phyloP scores from a whole-genome alignment of 2,797 vertebrate species.

The Lepidocolaptes lacrymiger region DNA sequence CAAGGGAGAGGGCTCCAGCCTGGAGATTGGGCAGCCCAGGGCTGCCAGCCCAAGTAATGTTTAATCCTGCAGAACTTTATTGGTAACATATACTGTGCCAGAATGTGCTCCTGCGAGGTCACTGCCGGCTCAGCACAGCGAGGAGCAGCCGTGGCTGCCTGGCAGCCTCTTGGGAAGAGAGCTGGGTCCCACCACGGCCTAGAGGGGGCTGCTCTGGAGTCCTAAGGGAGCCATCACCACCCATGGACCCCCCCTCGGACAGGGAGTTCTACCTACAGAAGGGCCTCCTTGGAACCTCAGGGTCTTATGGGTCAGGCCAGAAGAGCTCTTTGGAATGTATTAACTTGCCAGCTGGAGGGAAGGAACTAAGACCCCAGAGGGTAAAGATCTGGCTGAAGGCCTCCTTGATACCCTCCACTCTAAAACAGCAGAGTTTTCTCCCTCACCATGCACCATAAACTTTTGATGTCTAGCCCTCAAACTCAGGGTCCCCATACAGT shows the following conservation, averaged over 20 bases:
- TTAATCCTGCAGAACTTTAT: constrained; percentile 67
- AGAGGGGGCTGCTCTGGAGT: not conserved
- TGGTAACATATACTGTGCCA: constrained; percentile 42
- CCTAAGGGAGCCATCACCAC: not conserved
- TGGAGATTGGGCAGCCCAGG: not conserved
- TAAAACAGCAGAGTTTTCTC: not conserved
- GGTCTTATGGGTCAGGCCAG: not conserved
- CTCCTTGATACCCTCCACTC: not conserved
- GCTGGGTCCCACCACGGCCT: not conserved
- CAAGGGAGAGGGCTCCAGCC: not conserved
- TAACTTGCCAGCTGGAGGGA: not conserved
- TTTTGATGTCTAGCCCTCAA: not conserved
- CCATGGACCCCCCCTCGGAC: accelerated
- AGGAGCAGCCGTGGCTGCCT: not conserved
- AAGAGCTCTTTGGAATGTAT: not conserved
- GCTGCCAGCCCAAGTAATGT: constrained; percentile 41
- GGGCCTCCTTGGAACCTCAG: not conserved
- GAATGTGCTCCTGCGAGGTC: not conserved
- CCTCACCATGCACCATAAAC: not conserved
- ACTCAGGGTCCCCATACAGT: not conserved
- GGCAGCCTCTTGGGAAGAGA: not conserved
- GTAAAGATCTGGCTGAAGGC: not conserved
- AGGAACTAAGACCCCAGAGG: not conserved
- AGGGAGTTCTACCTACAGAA: not conserved
- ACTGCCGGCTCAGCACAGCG: not conserved